Evolutionary conservation across 2,888 invertebrate species (phyloP), one percentile per base, ranked within the genome.

Genomic region (Epistrophe grossulariae): DNA sequence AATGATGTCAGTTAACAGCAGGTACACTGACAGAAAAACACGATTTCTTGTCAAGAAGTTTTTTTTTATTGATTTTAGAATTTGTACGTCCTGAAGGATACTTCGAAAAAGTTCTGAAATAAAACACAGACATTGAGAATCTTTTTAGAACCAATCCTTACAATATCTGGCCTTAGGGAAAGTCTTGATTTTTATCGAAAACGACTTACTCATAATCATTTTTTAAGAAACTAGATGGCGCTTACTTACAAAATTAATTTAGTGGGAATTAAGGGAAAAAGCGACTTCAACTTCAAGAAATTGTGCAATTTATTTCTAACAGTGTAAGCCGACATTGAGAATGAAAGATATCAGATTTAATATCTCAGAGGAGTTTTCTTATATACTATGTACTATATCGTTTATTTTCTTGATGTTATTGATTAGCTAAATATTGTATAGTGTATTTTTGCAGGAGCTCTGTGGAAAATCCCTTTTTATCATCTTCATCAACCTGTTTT

Each of bases 401-500:
- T 19, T 60, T 19, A 19, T 55, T 55, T 38, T 17, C 40, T 48
- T 66, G 11, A 11, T 66, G 48, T 66, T 66, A 66, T 66, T 48
- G 66, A 66, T 66, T 48, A 62, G 48, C n/a, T 66, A 10, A 66
- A 48, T 66, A 31, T 48, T 31, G 19, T 60, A n/a, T n/a, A 31
- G 6, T 45, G 17, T 45, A 4, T 43, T 2, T 17, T 17, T 45
- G 10, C n/a, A 17, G 66, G n/a, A n/a, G 50, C 38, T 24, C 24
- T 19, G 31, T 38, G 10, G 38, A 52, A n/a, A 40, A 52, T 45
- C 52, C 52, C 38, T 52, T 68, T 68, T 52, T 68, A 68, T 68
- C 68, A 68, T 68, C 68, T 50, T 38, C 68, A 52, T 68, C 68
- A 50, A 52, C 50, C 52, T 68, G 52, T 52, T 68, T 68, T 52